Evolutionary conservation across 2,797 vertebrate species (phyloP), one percentile per base, ranked within the genome.

Genomic region (Rhadinocentrus ornatus): DNA sequence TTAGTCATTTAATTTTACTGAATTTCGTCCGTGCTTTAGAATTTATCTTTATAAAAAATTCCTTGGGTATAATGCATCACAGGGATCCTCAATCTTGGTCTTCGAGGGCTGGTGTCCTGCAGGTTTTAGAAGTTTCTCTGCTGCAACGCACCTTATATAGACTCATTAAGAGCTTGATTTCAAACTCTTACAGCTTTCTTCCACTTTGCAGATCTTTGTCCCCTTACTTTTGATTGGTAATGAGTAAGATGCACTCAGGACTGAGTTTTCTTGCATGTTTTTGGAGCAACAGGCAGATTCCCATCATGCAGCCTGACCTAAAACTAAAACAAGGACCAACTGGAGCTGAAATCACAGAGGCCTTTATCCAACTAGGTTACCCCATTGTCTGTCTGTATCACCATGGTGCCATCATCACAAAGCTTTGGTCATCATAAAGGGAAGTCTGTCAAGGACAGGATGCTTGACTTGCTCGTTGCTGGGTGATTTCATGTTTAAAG

Each of bases 331-430:
- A 78, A 82, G 74, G 68, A 67, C 66, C 62, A 79, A 81, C 60
- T 83, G 78, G 62, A 86, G 80, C 78, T 85, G 76, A 81, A 86
- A 78, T 55, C 78, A 84, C 68, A 24, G n/a, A n/a, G 70, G 60
- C 26, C 66, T 61, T 66, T 50, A 71, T 85, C 65, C 75, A 77
- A 68, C 60, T 60, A 73, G 68, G 54, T 75, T 66, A 41, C 66
- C 61, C 69, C 35, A 66, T 81, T 86, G 72, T 82, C 68, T 73
- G 35, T 0, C 58, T 41, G 27, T 13, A 31, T 61, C 46, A 62
- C 24, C 61, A 59, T 27, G 75, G 63, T 56, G 66, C 66, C 66
- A 26, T 48, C 26, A n/a, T 44, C 34, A 62, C 59, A 64, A 52
- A 20, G 56, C 57, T 5, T 31, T 15, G 29, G 59, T 56, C 35